phyloP scores from a whole-genome alignment of 2,113 vertebrate genomes.

The Catharus fuscescens region DNA sequence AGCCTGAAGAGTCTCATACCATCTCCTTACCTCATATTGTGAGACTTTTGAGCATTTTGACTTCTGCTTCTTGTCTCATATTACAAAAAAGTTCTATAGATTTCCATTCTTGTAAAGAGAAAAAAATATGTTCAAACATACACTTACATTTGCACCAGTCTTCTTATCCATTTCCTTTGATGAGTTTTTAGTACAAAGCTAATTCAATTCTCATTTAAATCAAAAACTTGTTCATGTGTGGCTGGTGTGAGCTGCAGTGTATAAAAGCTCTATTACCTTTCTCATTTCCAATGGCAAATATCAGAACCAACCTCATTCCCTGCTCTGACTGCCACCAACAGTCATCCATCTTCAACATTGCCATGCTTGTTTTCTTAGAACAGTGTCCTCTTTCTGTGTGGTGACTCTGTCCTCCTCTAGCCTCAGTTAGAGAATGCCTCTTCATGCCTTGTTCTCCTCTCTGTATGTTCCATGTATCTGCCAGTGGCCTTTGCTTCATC shows the following conservation, averaged over 20 bases:
- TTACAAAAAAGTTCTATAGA: not conserved
- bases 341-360: not conserved
- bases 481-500: not conserved
- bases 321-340: not conserved
- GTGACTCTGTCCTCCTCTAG: not conserved
- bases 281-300: not conserved
- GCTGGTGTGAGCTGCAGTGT: not conserved
- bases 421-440: not conserved
- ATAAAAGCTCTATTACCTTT: not conserved
- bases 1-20: not conserved
- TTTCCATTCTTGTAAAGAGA: not conserved
- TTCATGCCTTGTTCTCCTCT: not conserved
- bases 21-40: not conserved
- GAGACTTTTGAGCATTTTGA: not conserved
- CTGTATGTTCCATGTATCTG: not conserved
- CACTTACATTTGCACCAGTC: not conserved
- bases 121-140: not conserved
- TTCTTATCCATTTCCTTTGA: not conserved
- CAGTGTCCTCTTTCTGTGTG: not conserved
- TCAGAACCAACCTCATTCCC: not conserved
- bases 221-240: not conserved
- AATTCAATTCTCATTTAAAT: slow-evolving; percentile 20
- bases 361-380: not conserved
- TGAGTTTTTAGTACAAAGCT: not conserved
- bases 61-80: not conserved